Percentiles rank a stretch among this genome's conserved stretches.
These are phyloP conservation scores for Dryadula phaetusa DNA, from an alignment of 2,888 invertebrate species.

Conservation along the genomic window DNA sequence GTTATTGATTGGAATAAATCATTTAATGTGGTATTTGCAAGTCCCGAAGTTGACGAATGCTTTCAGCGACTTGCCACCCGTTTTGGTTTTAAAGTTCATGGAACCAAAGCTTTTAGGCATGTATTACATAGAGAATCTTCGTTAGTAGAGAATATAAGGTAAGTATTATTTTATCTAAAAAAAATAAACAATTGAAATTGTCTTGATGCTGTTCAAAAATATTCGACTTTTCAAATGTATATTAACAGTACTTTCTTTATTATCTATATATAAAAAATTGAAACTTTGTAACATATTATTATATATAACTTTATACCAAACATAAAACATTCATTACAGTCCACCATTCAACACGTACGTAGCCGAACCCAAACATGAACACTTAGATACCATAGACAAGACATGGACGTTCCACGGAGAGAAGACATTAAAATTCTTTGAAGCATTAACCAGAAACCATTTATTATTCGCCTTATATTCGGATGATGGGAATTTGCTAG, in stretches of 20 bases:
- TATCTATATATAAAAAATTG: too few species aligned
- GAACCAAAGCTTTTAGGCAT: constrained; percentile 39
- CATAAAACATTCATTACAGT: constrained; percentile 43
- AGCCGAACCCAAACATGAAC: constrained; percentile 45
- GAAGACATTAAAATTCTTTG: constrained; percentile 45
- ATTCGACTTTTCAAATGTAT: too few species aligned
- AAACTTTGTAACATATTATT: too few species aligned
- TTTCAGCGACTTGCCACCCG: constrained; percentile 40
- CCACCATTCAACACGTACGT: constrained; percentile 50
- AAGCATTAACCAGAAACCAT: constrained; percentile 46
- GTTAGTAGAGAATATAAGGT: constrained; percentile 41
- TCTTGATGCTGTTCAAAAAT: too few species aligned
- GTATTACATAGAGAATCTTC: constrained; percentile 39
- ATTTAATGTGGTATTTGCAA: constrained; percentile 44
- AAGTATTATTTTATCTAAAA: not conserved
- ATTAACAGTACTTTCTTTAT: too few species aligned
- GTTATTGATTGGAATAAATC: constrained; percentile 48
- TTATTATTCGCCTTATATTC: constrained; percentile 51
- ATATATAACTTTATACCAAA: too few species aligned
- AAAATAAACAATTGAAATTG: too few species aligned
- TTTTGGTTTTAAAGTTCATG: constrained; percentile 41
- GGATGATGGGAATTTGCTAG: constrained; percentile 47
- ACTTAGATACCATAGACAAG: constrained; percentile 47
- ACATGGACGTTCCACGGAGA: constrained; percentile 49
- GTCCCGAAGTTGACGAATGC: constrained; percentile 40